Percentiles rank a stretch among this genome's conserved stretches.
phyloP scores from a whole-genome alignment of 1,140 invertebrate species.

The Drosophila quadrilineata region DNA sequence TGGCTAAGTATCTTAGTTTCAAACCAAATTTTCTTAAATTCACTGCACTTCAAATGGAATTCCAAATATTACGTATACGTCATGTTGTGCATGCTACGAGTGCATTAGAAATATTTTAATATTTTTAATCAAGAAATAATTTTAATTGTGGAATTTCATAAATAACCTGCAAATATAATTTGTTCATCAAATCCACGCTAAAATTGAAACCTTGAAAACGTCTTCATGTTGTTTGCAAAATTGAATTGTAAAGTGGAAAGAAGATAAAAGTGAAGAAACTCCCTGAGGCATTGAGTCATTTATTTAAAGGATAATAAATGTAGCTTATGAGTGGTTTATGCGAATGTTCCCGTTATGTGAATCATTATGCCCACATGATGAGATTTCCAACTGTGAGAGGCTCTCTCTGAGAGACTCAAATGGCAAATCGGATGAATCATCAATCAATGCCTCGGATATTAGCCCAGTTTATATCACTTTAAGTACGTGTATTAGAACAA shows the following conservation, averaged over 20 bases:
- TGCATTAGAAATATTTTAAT: no score
- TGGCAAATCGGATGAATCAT: slow-evolving; percentile 26
- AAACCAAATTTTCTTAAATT: not conserved
- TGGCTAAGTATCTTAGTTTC: not conserved
- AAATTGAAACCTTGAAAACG: no score
- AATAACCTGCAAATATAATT: no score
- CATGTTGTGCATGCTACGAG: no score
- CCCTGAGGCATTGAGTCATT: slow-evolving; percentile 1
- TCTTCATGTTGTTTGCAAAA: no score
- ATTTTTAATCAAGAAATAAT: no score
- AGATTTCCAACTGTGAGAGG: slow-evolving; percentile 2
- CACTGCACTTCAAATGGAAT: not conserved
- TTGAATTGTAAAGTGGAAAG: no score
- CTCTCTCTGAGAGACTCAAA: no score
- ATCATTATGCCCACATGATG: not conserved
- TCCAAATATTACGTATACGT: no score
- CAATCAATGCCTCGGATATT: slow-evolving; percentile 26
- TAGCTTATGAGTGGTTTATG: not conserved
- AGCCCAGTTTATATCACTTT: slow-evolving; percentile 8
- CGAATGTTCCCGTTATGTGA: slow-evolving; percentile 4
- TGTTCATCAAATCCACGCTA: no score
- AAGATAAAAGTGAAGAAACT: not conserved
- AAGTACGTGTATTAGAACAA: not conserved
- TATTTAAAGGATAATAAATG: slow-evolving; percentile 1
- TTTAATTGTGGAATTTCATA: no score